Evolutionary conservation across 2,797 vertebrate species (phyloP), one percentile per base, ranked within the genome.

Genomic region (Hemitrygon akajei): DNA sequence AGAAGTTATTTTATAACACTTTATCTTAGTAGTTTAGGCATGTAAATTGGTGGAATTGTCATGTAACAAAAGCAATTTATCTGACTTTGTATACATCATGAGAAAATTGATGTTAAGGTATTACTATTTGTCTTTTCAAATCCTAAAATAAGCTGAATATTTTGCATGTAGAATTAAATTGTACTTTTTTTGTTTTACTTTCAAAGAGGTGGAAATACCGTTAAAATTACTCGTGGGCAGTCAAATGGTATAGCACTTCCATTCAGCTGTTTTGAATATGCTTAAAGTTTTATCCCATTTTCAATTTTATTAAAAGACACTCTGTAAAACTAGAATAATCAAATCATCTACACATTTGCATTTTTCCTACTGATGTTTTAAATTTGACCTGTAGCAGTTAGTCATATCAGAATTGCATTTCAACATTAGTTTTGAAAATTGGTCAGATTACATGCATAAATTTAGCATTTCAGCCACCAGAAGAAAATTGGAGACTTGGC

Each of bases 351-450:
- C 25, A 18, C 40, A 76, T 10, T 76, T 58, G 27, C 60, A 76
- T 76, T 76, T 76, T 76, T 56, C 7, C 40, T 30, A 1, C 14
- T 76, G 40, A 11, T 69, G 34, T 37, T 91, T 63, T 58, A 93
- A 75, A 22, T 76, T 76, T 76, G 7, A 75, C 40, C 40, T 75
- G 20, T 18, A 47, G 20, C 22, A 25, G 37, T 91, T 40, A 92
- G 40, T 40, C 66, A 69, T 92, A 12, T 75, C 25, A 92, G 69
- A 30, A 76, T 25, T 73, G 71, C 22, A 47, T 47, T 73, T 92
- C 37, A 75, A 66, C n/a, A 37, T 18, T 37, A 66, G 60, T 89
- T 92, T 92, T 92, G 82, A 73, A 91, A 92, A 73, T 73, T 75
- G 25, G 40, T 75, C 40, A 30, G 37, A 73, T 47, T 40, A 91